Conservation (phyloP, 2,797 vertebrate genomes). For the Rhinella marina region DNA sequence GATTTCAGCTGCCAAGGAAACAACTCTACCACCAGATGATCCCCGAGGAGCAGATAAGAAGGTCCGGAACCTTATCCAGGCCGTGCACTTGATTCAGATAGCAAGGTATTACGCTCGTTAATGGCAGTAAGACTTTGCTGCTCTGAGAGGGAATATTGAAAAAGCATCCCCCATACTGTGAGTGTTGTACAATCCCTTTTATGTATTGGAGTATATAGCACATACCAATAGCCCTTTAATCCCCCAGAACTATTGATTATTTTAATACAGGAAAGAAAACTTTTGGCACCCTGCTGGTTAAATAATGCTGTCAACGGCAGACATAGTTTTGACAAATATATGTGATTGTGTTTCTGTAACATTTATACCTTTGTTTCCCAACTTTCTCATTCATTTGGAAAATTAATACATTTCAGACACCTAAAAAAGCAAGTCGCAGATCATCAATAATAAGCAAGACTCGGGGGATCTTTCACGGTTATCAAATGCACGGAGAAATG, state of each 20-base stretch:
- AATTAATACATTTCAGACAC: conserved; percentile 26
- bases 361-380: conserved; percentile 27
- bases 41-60: no score
- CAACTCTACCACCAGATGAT: no score
- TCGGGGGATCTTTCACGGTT: conserved; percentile 23
- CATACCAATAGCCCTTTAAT: background rate
- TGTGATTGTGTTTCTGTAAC: background rate
- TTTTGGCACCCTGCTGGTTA: background rate
- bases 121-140: no score
- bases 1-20: no score
- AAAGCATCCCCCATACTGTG: no score
- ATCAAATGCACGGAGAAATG: conserved; percentile 4
- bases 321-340: background rate
- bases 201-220: no score
- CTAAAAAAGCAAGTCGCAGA: conserved; percentile 24
- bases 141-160: no score
- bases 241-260: background rate
- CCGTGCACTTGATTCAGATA: no score
- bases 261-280: background rate
- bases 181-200: no score
- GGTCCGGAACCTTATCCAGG: no score
- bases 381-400: conserved; percentile 41
- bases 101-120: no score
- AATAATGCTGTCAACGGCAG: background rate
- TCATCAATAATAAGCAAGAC: conserved; percentile 34